Evolutionary conservation across 2,888 invertebrate genomes (phyloP), one percentile per base, ranked within the genome.

Genomic region (Eupeodes latifasciatus): DNA sequence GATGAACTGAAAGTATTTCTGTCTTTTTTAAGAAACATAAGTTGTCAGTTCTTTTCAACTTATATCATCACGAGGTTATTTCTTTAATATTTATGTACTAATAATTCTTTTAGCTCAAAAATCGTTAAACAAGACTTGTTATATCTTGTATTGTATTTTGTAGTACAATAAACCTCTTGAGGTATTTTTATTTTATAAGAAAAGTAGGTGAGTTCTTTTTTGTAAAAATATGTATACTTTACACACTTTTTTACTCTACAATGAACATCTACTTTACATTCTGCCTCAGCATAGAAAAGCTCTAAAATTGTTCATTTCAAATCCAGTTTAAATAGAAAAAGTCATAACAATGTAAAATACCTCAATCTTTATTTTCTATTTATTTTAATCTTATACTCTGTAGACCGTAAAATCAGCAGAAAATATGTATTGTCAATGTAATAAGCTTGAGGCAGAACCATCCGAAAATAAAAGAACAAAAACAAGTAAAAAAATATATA

Each of bases 341-440:
- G 5, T 19, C 44, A 19, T 40, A 64, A 64, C 44, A 44, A 64
- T 44, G 62, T 44, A 9, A 12, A 44, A 64, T 16, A 27, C 27
- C 27, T 27, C 27, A 64, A 55, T 19, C 55, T 55, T 55, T 55
- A 27, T 55, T 16, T 55, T 55, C 19, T 55, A 19, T 55, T 44
- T 74, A 75, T 71, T 74, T 40, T 16, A 55, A 55, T 69, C 51
- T 36, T 67, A 51, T 40, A 72, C 16, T 77, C 81, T 67, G 16
- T 49, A 81, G 81, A 85, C 85, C 85, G 77, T 77, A 81, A 85
- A 85, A 85, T 81, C 72, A 62, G 27, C 64, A 66, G 69, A 40
- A 51, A 66, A 74, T 74, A 34, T 7, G 40, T 40, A 40, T 49
- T 67, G 67, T 67, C 49, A 67, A 49, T 51, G 34, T 67, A 34